Base-by-base conservation (phyloP, 2,797 vertebrate genomes). In the Sternarchorhynchus goeldii region DNA sequence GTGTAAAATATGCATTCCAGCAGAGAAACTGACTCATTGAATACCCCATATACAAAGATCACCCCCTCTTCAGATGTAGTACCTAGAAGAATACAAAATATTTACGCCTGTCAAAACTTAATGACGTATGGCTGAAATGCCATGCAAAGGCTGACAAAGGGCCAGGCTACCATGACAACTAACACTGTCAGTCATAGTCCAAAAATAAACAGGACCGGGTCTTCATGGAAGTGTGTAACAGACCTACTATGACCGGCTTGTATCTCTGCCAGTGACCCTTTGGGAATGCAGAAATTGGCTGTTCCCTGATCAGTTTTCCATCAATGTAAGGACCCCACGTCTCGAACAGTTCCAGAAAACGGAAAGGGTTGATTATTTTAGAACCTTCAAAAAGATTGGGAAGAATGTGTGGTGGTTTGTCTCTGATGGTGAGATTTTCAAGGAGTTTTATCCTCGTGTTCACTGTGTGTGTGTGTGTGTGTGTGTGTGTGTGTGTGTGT, bases 41-140 rank as follows among this genome's bases (percentile, higher is more conserved):
- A 93, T 69, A 90, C 79, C 0, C 84, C 88, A 0, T 91, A 93
- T 1, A 88, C 90, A 75, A 94, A 94, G 71, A 91, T 78, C 36
- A 93, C 90, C 0, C 91, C 93, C 68, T 94, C 93, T 21, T 94
- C 93, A 3, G 93, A 92, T 2, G 93, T 94, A 0, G 92, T 94
- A 53, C 93, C 93, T 94, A 82, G 7, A 78, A 55, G 50, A 41
- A 32, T 7, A 5, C 16, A 68, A 10, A 25, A 32, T 50, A 1
- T 14, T 25, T 32, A 32, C 18, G n/a, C 63, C 7, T 65, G 5
- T 32, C 41, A 53, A 17, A 50, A 50, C 45, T 12, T 50, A 3
- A 2, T 50, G 10, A 2, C 10, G 12, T 12, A 1, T 14, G 45
- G 10, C 45, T 50, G 10, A 10, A 50, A 14, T 12, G 10, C 45